Evolutionary conservation across 2,797 vertebrate species (phyloP), one percentile per base, ranked within the genome.

Genomic region (Craterocephalus amniculus): DNA sequence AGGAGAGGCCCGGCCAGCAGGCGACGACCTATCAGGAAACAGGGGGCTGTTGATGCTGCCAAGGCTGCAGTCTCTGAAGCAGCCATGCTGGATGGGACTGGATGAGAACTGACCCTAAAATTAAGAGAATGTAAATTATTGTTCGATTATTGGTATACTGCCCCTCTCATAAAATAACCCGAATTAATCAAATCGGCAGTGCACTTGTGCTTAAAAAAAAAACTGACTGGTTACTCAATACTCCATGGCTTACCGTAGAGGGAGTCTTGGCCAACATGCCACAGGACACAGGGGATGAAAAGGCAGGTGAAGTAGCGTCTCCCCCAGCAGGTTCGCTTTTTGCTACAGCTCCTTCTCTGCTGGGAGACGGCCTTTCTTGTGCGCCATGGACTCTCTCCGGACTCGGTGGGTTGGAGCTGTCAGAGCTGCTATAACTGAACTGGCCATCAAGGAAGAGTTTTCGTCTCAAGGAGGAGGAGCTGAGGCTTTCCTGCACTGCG

Each of bases 381-480:
- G 59, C 48, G 1, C 43, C 54, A 0, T 92, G 83, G 79, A 86
- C 91, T 58, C 89, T 82, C 48, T 92, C 93, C 14, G 97, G 95
- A 83, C 96, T 96, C 51, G 95, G 80, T 13, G 96, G 93, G 26
- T 84, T 88, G 20, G 96, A 96, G 70, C 94, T 94, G 62, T 96
- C 96, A 0, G 96, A 97, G 36, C 96, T 94, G 2, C 92, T 97
- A 70, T 68, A 84, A 57, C 84, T 80, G 59, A 91, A 93, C 1
- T 94, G 96, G 48, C 96, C 97, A 72, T 99, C 97, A 6, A 99
- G 93, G 88, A 99, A 99, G 29, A 99, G 92, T 72, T 99, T 99
- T 76, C 98, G 95, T 83, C 98, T 94, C 26, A 99, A 93, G 7
- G 97, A 99, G 26, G 97, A 98, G 24, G 96, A 96, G 77, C 97